Evolutionary conservation across 2,113 vertebrate genomes (phyloP).

Genomic region (Enhydra lutris): DNA sequence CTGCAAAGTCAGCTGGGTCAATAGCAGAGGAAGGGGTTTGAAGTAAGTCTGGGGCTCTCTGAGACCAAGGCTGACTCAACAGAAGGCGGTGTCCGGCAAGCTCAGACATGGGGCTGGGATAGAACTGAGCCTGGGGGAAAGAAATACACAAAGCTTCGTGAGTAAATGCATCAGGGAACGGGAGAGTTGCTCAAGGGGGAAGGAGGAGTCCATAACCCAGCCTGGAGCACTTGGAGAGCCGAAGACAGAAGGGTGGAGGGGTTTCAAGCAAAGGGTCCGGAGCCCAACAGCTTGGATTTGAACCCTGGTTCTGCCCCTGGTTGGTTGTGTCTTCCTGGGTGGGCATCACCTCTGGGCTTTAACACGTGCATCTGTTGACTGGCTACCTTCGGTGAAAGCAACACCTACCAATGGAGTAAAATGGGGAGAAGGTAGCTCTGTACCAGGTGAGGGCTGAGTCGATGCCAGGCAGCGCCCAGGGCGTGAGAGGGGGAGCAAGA

Average conservation of each 20-base stretch:
- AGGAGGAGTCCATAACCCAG: neutral
- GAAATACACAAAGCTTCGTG: neutral
- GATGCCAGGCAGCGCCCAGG: too few species aligned
- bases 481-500: neutral
- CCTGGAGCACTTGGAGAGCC: neutral
- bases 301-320: neutral
- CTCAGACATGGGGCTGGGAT: neutral
- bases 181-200: neutral
- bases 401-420: neutral
- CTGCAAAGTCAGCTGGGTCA: neutral
- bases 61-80: neutral
- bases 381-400: neutral
- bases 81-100: neutral
- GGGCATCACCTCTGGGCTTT: neutral
- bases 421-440: neutral
- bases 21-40: neutral
- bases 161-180: neutral
- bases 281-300: neutral
- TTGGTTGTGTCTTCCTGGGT: neutral
- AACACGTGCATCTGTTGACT: neutral
- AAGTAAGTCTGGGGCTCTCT: neutral
- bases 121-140: neutral
- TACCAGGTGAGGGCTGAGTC: accelerated
- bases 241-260: neutral
- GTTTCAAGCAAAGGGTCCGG: neutral